Evolutionary conservation across 1,140 invertebrate genomes (phyloP).

Genomic region (Bombus superbus): DNA sequence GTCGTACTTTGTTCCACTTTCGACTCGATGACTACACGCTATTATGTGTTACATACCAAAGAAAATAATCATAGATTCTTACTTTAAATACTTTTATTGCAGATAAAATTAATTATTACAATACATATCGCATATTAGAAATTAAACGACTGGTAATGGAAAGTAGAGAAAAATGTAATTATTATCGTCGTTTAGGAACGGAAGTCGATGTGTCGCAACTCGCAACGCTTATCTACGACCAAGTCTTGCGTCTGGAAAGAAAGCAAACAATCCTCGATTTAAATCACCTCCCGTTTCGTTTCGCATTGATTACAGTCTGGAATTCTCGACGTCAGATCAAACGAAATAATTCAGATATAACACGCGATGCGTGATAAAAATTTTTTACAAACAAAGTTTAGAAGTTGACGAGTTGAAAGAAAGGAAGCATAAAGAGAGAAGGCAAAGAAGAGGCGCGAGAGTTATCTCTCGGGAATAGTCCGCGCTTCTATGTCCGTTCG

Average conservation of each 20-base stretch:
- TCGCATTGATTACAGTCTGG: neutral
- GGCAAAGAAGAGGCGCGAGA: neutral
- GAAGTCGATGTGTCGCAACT: neutral
- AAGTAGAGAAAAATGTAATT: neutral
- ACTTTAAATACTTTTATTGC: neutral
- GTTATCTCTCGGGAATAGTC: constrained; percentile 28
- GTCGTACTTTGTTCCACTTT: neutral
- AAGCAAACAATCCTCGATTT: neutral
- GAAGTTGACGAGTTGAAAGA: constrained; percentile 12
- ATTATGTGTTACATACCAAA: neutral
- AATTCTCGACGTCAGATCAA: neutral
- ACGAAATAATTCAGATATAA: neutral
- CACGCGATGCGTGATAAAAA: neutral
- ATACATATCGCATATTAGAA: neutral
- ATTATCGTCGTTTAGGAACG: neutral
- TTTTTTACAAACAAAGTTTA: neutral
- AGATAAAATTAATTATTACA: neutral
- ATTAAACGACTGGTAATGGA: neutral
- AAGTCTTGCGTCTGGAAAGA: neutral
- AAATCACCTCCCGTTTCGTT: neutral
- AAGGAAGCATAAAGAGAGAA: neutral
- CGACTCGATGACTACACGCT: neutral
- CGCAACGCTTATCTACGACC: neutral
- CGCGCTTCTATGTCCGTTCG: constrained; percentile 27
- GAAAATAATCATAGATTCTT: neutral